Evolutionary conservation across 2,113 vertebrate genomes (phyloP).

Genomic region (Chaenogobius annularis): DNA sequence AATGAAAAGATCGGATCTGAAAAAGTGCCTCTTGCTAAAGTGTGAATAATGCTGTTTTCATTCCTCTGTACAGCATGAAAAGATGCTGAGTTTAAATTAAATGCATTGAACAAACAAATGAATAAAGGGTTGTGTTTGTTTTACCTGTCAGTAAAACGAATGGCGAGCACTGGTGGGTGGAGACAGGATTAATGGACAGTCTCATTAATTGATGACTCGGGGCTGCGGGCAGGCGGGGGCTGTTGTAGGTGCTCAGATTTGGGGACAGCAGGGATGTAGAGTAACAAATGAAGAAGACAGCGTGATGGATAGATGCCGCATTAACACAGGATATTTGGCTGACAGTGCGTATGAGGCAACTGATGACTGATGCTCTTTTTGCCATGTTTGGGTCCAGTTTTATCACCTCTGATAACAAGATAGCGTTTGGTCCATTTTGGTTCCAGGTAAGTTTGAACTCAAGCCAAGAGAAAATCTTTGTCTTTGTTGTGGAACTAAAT

Average conservation of each 20-base stretch:
- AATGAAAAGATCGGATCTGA: conserved; percentile 56
- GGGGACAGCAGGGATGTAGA: conserved; percentile 22
- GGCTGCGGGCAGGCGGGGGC: conserved; percentile 38
- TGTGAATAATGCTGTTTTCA: background rate
- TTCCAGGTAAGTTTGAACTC: background rate
- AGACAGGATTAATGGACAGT: conserved; percentile 29
- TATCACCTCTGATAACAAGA: background rate
- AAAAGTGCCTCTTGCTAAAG: conserved; percentile 20
- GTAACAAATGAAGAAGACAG: conserved; percentile 42
- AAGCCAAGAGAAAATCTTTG: background rate
- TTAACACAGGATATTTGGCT: conserved; percentile 48
- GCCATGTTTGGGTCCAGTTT: conserved; percentile 6
- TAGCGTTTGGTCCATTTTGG: background rate
- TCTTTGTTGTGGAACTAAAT: background rate
- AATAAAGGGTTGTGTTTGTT: conserved; percentile 30
- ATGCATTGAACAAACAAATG: background rate
- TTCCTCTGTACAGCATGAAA: conserved; percentile 9
- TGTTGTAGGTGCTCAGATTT: conserved; percentile 41
- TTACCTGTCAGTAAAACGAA: conserved; percentile 43
- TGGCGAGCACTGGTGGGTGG: conserved; percentile 12
- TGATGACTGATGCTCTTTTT: conserved; percentile 39
- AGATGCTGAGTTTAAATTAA: background rate
- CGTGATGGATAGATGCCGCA: conserved; percentile 42
- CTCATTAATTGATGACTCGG: conserved; percentile 44
- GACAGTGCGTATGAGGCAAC: conserved; percentile 22